These are phyloP conservation scores for Oryctes rhinoceros DNA, from an alignment of 1,140 invertebrate species.

Conservation along the genomic window DNA sequence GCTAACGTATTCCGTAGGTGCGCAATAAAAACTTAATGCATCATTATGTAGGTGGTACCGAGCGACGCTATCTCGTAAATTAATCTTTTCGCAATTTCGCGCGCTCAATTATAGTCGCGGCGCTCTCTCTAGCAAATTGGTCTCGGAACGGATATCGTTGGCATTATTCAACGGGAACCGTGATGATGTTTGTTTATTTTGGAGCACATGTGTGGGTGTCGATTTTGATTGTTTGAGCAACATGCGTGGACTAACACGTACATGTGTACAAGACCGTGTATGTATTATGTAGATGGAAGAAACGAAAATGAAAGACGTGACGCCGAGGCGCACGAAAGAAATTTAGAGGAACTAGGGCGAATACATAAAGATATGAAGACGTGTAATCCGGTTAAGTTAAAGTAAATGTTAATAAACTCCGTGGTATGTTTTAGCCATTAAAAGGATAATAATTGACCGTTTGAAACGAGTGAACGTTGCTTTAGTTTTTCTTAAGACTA, in stretches of 20 bases:
- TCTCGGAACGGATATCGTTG: background rate
- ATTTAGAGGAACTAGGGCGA: background rate
- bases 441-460: no score
- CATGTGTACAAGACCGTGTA: background rate
- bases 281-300: background rate
- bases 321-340: background rate
- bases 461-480: no score
- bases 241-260: background rate
- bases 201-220: constrained; percentile 6
- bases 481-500: no score
- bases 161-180: background rate
- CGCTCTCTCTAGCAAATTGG: constrained; percentile 10
- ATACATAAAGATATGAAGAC: background rate
- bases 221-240: background rate
- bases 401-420: no score
- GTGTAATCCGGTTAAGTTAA: background rate
- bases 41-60: constrained; percentile 31
- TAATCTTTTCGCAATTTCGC: constrained; percentile 30
- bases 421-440: no score
- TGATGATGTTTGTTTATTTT: constrained; percentile 1
- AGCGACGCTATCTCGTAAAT: constrained; percentile 32
- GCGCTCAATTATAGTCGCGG: constrained; percentile 1
- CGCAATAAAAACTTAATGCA: constrained; percentile 29
- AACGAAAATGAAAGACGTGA: background rate
- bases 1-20: background rate